Base-by-base conservation (phyloP, 2,888 invertebrate species). In the Bellardia pandia region DNA sequence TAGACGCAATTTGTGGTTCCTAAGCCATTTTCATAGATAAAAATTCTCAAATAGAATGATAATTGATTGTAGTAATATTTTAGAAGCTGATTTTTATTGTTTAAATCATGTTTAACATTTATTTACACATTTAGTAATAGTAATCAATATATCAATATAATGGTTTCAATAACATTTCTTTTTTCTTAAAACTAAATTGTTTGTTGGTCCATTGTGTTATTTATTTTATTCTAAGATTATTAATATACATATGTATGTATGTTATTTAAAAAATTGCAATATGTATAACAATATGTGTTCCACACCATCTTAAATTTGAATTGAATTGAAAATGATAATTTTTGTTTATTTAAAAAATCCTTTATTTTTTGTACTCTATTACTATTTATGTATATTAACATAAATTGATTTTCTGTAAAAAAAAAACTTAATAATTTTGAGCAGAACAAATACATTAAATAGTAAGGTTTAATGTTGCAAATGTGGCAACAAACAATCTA, bases 111-210 rank as follows among this genome's bases (percentile, higher is more conserved):
- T 60, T 9, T 48, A 62, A 71, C 62, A 71, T 80, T 80, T 80
- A 80, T 81, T 81, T 75, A 81, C 66, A 68, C 40, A 68, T 75
- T 68, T 48, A 79, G n/a, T 33, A 64, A 83, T 60, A 51, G 11
- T 62, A 58, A 42, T 37, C 14, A 51, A 71, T 71, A 66, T 45
- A 51, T 37, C 14, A 51, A 71, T 71, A 66, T 45, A 51, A 66
- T 30, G 66, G 37, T 45, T 60, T 72, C 42, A 45, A 51, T 64
- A 72, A 80, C 40, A 80, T 51, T 16, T 53, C 0, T 56, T 48
- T 23, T 23, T 2, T 33, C 71, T 72, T 80, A 64, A n/a, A 64
- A 48, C 33, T 53, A 71, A 33, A n/a, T 33, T 48, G 16, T 45
- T 42, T 64, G 11, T 80, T 80, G 79, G 79, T 79, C 79, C 79